Base-by-base conservation (phyloP, 2,113 vertebrate species). In the Ellobius talpinus region DNA sequence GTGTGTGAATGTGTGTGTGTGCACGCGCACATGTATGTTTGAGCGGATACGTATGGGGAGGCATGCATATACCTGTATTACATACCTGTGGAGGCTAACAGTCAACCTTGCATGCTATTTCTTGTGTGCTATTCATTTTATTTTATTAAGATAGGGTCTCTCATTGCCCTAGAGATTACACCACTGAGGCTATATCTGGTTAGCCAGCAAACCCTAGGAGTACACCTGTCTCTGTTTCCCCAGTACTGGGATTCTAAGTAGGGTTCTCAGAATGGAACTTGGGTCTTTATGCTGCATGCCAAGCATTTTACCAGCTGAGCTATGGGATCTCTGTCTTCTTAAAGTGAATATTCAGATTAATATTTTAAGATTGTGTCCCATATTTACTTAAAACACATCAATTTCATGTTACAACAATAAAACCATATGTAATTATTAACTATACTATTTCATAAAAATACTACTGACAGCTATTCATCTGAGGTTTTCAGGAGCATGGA, bases 391-490 rank as follows among this genome's bases (percentile, higher is more conserved):
- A 94, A 96, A 89, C n/a, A 90, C 9, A 88, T 70, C 72, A 91
- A 77, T 85, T 97, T 91, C 68, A 76, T 82, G 0, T 74, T 91
- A 87, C 52, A 96, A 93, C n/a, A 33, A 96, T 91, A 95, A 84
- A 95, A 92, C 94, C 77, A 81, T 52, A 78, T 7, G 2, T 61
- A 91, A 91, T 52, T 84, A 97, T 78, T 19, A 96, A 93, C 61
- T n/a, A n/a, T 39, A 95, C 77, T 79, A 96, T 84, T 95, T 97
- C 68, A 91, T 19, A 81, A 89, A 76, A 94, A 92, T 93, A 50
- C 1, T 97, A 85, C 96, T 96, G 82, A 45, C 77, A 96, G 1
- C 77, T 89, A 90, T 93, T 97, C 84, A 91, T 89, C 70, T 16
- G 0, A 93, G 45, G 63, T 81, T 93, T 79, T 91, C 47, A 96